Evolutionary conservation across 2,888 invertebrate species (phyloP).

Genomic region (Tetropium fuscum): DNA sequence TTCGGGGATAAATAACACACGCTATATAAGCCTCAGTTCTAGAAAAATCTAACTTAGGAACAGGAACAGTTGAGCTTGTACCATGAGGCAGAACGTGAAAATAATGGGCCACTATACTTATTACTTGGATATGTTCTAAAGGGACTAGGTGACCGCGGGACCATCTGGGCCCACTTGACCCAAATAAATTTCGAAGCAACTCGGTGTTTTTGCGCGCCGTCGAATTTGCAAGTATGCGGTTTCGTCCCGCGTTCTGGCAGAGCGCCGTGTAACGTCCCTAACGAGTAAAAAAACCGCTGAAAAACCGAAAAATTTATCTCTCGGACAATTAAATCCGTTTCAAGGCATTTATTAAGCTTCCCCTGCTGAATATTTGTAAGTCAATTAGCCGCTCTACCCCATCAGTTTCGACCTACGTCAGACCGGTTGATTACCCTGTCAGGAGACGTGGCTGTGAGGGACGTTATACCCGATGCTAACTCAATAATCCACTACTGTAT

Average conservation of each 20-base stretch:
- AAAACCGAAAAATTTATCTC: constrained; percentile 4
- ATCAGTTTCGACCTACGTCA: constrained; percentile 11
- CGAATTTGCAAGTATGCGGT: background rate
- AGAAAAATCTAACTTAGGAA: no score
- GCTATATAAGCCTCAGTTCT: no score
- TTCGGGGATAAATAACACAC: no score
- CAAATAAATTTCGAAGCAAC: background rate
- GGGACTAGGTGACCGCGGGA: no score
- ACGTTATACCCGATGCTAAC: no score
- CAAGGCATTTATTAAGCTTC: constrained; percentile 4
- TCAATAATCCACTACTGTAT: no score
- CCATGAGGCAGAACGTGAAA: no score
- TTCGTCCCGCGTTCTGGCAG: background rate
- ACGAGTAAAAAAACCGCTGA: background rate
- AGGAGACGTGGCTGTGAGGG: no score
- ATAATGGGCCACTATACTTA: no score
- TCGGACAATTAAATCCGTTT: constrained; percentile 15
- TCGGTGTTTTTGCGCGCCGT: background rate
- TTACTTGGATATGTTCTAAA: no score
- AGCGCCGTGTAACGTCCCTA: background rate
- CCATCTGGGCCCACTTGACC: background rate
- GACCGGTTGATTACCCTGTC: constrained; percentile 9
- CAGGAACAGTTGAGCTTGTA: no score
- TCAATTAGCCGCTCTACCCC: background rate
- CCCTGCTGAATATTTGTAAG: constrained; percentile 15